Evolutionary conservation across 2,888 invertebrate species (phyloP).

Genomic region (Pediacus dermestoides): DNA sequence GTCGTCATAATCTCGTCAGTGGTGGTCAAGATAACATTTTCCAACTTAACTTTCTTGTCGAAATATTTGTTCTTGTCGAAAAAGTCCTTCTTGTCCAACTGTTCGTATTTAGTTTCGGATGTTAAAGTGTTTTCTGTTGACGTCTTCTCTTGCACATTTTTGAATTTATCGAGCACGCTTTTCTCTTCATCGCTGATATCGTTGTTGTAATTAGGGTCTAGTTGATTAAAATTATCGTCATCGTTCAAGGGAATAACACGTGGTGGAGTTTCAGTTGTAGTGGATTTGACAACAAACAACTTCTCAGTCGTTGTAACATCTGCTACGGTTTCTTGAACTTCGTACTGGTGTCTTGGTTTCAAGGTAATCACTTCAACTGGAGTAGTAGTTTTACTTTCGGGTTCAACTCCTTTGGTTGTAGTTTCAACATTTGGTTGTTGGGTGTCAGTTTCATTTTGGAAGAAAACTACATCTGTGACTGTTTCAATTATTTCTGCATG

Average conservation of each 20-base stretch:
- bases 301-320: slow-evolving; percentile 42
- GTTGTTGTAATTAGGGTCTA: slow-evolving; percentile 30
- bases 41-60: slow-evolving; percentile 46
- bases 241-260: slow-evolving; percentile 30
- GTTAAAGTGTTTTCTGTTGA: slow-evolving; percentile 16
- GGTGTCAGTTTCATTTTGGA: slow-evolving; percentile 12
- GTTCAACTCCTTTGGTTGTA: neutral
- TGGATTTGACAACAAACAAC: slow-evolving; percentile 32
- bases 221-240: slow-evolving; percentile 27
- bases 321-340: slow-evolving; percentile 37
- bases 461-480: slow-evolving; percentile 31
- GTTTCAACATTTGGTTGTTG: neutral
- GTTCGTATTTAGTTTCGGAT: slow-evolving; percentile 24
- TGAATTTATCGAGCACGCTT: slow-evolving; percentile 36
- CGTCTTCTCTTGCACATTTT: slow-evolving; percentile 11
- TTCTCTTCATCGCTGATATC: slow-evolving; percentile 38
- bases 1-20: slow-evolving; percentile 23
- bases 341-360: slow-evolving; percentile 35
- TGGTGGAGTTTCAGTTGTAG: slow-evolving; percentile 25
- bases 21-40: slow-evolving; percentile 34
- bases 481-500: slow-evolving; percentile 37
- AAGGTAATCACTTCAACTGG: slow-evolving; percentile 12
- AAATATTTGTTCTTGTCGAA: slow-evolving; percentile 25
- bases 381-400: slow-evolving; percentile 13
- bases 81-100: slow-evolving; percentile 24